Base-by-base conservation (phyloP, 2,888 invertebrate genomes). In the Perithous albicinctus region DNA sequence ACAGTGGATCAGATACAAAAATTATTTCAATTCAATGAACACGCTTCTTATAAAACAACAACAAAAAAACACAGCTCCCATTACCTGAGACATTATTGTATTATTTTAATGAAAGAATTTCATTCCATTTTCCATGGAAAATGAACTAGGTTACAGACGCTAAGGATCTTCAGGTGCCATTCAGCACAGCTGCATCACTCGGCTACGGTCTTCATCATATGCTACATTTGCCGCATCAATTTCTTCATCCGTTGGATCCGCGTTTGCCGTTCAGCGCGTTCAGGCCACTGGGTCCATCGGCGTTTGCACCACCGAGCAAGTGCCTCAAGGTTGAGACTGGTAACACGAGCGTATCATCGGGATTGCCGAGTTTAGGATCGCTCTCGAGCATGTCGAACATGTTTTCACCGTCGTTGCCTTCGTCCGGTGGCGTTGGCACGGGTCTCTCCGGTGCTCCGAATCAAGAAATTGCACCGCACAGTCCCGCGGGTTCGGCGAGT, bases 171-270 rank as follows among this genome's bases (percentile, higher is more conserved):
- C 95, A 95, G 92, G 94, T 95, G 91, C 95, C 94, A 88, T 95
- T 95, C 93, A 91, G 92, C 76, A 94, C 94, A 87, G 94, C 94
- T 88, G 94, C 91, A 2, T 90, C 93, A 29, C 90, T 93, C 59
- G 93, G 94, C 84, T 95, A 96, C 91, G 95, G 95, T 82, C 93
- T 95, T 23, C 96, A 96, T 93, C 94, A 96, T 86, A 94, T 96
- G 90, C 95, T 95, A 87, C 96, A 96, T 89, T 94, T 96, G 87
- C 96, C 96, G 90, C 96, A 96, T 85, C 96, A 96, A 91, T 95
- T 96, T 90, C 93, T 96, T 82, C 96, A 96, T 88, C 96, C 96
- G 51, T 93, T 96, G 81, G 95, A 95, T 88, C 94, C 94, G 84
- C 93, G 95, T 90, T 90, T 94, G 86, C 95, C 95, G 51, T 94